Conservation (phyloP, 53 echinoderm and acorn worm species). For the Echinarachnius parma region DNA sequence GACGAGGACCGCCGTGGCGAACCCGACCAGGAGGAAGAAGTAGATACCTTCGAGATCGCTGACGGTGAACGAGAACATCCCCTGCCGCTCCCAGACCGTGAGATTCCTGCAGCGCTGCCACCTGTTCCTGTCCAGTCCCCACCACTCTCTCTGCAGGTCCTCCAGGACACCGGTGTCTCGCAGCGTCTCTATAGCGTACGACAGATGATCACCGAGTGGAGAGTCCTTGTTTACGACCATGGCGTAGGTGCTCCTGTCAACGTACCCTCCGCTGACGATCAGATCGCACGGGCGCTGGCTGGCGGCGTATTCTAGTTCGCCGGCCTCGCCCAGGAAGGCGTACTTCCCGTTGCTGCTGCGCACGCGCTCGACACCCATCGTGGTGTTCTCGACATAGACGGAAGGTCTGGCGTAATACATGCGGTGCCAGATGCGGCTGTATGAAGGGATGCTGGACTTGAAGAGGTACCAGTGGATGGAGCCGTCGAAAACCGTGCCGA, state of each 20-base stretch:
- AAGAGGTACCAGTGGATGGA: conserved; percentile 54
- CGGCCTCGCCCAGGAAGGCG: conserved; percentile 60
- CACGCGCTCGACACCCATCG: conserved; percentile 39
- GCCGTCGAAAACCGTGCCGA: conserved; percentile 45
- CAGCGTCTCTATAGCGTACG: conserved; percentile 50
- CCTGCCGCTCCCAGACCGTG: conserved; percentile 41
- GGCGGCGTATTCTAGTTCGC: conserved; percentile 44
- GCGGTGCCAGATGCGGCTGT: conserved; percentile 35
- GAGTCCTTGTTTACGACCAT: conserved; percentile 46
- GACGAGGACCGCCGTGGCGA: conserved; percentile 34
- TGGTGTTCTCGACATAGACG: conserved; percentile 47
- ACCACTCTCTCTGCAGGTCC: conserved; percentile 52
- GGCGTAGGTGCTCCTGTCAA: conserved; percentile 51
- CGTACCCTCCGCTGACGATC: conserved; percentile 36
- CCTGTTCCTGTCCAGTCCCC: conserved; percentile 37
- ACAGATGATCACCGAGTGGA: conserved; percentile 46
- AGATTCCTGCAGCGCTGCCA: conserved; percentile 52
- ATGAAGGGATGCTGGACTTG: conserved; percentile 37
- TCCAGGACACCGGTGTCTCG: conserved; percentile 54
- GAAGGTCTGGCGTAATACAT: conserved; percentile 31
- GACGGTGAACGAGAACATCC: conserved; percentile 41
- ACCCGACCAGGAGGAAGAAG: conserved; percentile 47
- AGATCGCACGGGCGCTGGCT: conserved; percentile 51
- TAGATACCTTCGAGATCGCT: conserved; percentile 53
- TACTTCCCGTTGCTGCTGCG: conserved; percentile 51